A percentile compares a stretch with the other conserved stretches of the same genome.
These are phyloP conservation scores for Lepilemur septentrionalis DNA, from an alignment of 2,797 vertebrate genomes.

Conservation along the genomic window DNA sequence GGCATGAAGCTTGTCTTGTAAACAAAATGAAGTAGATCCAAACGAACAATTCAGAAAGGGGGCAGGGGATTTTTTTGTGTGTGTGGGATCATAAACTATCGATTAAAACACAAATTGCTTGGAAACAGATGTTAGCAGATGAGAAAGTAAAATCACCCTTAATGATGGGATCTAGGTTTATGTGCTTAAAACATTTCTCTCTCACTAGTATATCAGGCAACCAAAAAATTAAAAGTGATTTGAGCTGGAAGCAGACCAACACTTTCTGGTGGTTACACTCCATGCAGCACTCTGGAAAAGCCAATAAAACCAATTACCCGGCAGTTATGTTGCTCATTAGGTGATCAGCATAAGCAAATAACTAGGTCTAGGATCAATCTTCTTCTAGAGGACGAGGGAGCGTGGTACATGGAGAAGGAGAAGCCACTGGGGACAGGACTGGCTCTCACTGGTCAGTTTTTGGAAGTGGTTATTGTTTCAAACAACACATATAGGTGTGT, in stretches of 20 bases:
- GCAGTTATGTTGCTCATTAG: constrained; percentile 39
- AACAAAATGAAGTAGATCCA: background rate
- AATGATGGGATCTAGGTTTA: background rate
- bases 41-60: background rate
- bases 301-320: constrained; percentile 51
- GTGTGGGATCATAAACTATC: background rate
- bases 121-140: background rate
- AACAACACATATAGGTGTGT: accelerated
- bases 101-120: background rate
- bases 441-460: background rate
- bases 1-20: background rate
- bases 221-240: constrained; percentile 58
- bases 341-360: constrained; percentile 52
- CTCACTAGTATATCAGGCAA: constrained; percentile 49
- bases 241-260: constrained; percentile 40
- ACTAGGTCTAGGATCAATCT: constrained; percentile 15
- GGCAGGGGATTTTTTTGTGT: background rate
- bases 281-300: constrained; percentile 10
- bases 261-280: background rate
- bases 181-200: constrained; percentile 17
- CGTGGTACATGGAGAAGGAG: background rate
- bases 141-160: constrained; percentile 35
- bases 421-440: background rate
- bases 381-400: background rate
- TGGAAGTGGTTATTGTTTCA: background rate